Base-by-base conservation (phyloP, 2,113 vertebrate genomes). In the Chiloscyllium plagiosum region DNA sequence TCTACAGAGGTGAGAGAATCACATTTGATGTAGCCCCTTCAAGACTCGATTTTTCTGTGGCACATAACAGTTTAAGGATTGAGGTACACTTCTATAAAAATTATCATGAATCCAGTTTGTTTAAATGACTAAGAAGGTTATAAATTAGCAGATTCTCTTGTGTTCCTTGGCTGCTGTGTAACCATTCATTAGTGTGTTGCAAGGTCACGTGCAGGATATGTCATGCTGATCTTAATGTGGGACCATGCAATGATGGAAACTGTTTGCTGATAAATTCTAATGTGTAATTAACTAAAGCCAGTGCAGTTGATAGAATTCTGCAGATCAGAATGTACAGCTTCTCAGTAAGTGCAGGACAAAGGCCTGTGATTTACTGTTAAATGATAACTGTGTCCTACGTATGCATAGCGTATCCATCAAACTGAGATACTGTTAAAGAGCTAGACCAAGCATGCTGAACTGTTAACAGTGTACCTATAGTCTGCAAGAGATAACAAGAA, bases 21-120 rank as follows among this genome's bases (percentile, higher is more conserved):
- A 99, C 99, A 0, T 99, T 99, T 96, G 99, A 99, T 0, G 99
- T 99, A 2, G 99, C 99, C 20, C 99, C 99, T 0, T 98, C 99
- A 0, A 97, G 98, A 65, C 95, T 99, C 96, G 98, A 99, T 96
- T 99, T 99, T 85, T 97, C 96, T 0, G 98, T 99, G 86, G 98
- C 98, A 85, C 99, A 99, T 5, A 98, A 98, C 97, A 99, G 99
- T 96, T 97, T 99, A 96, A 98, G 97, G 94, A 98, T 99, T 0
- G 98, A 99, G 98, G 99, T 99, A 96, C 24, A 97, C 96, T 2
- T 19, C 19, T 61, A 2, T 42, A 96, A 95, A 47, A 17, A 93
- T 65, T 33, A 13, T 89, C 33, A 37, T 93, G 33, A 10, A 12
- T 93, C 2, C 61, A 24, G 61, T 68, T n/a, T 37, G 61, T 66